Evolutionary conservation across 2,797 vertebrate genomes (phyloP), one percentile per base, ranked within the genome.

Genomic region (Micrastur ruficollis): DNA sequence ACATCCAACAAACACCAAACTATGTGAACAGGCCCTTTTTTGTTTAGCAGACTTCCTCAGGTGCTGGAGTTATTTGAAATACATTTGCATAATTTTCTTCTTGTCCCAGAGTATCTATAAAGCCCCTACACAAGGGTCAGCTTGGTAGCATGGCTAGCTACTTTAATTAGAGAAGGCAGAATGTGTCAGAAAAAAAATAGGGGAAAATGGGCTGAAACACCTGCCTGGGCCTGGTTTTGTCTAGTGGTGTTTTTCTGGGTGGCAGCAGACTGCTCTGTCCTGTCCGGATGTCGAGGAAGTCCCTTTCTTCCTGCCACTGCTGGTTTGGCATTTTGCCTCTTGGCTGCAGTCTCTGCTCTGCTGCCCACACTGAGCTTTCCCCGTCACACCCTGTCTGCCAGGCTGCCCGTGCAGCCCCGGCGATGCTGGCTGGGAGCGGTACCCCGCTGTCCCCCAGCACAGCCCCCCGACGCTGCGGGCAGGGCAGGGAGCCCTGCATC

Each of bases 401-500:
- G 73, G 50, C 42, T 84, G 86, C 42, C 53, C 1, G 1, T 1
- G 1, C 36, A 65, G 36, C 19, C 63, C 81, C 4, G 4, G 21
- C 62, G 25, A 10, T 20, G 25, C 46, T 67, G 73, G 29, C 49
- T 44, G 38, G 58, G 20, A 70, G 42, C 2, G 1, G 12, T 17
- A 2, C 18, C 2, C 20, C 21, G 22, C 6, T 7, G 11, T 16
- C 4, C 9, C 27, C 26, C 27, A 26, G 17, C 55, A 34, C 59
- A 91, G 58, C 12, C 38, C 32, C 32, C 46, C 0, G 0, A 5
- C 0, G 0, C 67, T 0, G 0, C 1, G 1, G 18, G 34, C 27
- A 72, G 80, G 56, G 36, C 40, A 38, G 14, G 58, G 38, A 90
- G 20, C 34, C 46, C 34, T 76, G 29, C 0, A 0, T 21, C 63